These are phyloP conservation scores for Oppia nitens DNA, from an alignment of 1,140 invertebrate species.

Conservation along the genomic window DNA sequence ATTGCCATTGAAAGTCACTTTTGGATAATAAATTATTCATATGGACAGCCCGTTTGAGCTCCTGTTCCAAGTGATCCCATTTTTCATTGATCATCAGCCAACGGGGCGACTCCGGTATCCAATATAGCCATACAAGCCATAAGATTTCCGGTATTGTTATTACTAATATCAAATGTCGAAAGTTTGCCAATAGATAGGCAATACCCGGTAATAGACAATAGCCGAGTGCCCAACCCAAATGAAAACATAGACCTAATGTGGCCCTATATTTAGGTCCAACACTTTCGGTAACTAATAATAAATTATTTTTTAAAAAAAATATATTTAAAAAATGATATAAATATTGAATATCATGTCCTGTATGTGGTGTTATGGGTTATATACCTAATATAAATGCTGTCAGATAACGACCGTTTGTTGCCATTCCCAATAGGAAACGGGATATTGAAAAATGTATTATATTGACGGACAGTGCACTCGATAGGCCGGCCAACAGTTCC, in stretches of 20 bases:
- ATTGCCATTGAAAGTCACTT: constrained; percentile 1
- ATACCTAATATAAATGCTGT: not conserved
- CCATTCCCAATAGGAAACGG: not conserved
- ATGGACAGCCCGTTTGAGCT: constrained; percentile 8
- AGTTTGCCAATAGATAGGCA: not conserved
- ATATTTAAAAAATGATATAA: not conserved
- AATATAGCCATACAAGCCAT: not conserved
- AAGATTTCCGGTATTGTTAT: not conserved
- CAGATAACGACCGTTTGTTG: not conserved
- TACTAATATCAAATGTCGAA: not conserved
- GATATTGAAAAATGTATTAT: constrained; percentile 8
- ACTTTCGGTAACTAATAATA: not conserved
- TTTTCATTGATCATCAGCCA: not conserved
- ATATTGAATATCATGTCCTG: no score
- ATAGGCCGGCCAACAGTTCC: constrained; percentile 1
- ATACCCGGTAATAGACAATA: not conserved
- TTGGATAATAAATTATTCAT: constrained; percentile 4
- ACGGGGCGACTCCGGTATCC: not conserved
- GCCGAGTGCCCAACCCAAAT: not conserved
- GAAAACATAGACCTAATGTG: not conserved
- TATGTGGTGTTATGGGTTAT: no score
- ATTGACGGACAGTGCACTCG: not conserved
- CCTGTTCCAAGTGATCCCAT: not conserved
- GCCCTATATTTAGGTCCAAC: not conserved
- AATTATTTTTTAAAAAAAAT: not conserved